phyloP scores from a whole-genome alignment of 2,113 vertebrate species.

The Eolophus roseicapilla region DNA sequence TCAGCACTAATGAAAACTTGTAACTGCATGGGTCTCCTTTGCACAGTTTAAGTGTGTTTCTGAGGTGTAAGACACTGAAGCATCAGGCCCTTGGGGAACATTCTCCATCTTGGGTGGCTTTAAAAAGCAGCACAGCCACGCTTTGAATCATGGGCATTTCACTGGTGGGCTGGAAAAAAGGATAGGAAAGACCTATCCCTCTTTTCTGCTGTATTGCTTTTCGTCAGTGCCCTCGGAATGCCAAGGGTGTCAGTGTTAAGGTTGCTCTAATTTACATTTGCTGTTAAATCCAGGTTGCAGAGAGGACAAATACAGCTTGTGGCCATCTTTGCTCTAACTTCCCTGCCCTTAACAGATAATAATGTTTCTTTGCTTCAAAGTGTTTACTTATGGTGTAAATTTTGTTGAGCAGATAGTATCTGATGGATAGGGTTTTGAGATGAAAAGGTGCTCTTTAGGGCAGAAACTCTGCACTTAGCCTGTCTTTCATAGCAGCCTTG shows the following conservation, averaged over 20 bases:
- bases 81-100: neutral
- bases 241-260: neutral
- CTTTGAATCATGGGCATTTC: neutral
- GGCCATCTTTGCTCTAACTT: neutral
- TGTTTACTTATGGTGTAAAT: neutral
- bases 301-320: neutral
- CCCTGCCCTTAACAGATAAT: neutral
- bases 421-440: neutral
- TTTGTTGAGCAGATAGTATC: neutral
- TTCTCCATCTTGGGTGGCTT: neutral
- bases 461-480: neutral
- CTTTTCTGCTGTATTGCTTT: neutral
- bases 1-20: neutral
- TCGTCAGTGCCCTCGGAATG: neutral
- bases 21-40: neutral
- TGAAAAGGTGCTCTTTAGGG: neutral
- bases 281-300: neutral
- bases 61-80: neutral
- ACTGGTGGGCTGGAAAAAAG: neutral
- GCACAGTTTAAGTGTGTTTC: neutral
- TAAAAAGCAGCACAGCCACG: neutral
- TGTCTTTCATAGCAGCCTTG: neutral
- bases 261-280: neutral
- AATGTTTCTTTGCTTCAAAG: neutral
- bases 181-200: neutral